Evolutionary conservation across 2,797 vertebrate species (phyloP), one percentile per base, ranked within the genome.

Genomic region (Lutjanus campechanus): DNA sequence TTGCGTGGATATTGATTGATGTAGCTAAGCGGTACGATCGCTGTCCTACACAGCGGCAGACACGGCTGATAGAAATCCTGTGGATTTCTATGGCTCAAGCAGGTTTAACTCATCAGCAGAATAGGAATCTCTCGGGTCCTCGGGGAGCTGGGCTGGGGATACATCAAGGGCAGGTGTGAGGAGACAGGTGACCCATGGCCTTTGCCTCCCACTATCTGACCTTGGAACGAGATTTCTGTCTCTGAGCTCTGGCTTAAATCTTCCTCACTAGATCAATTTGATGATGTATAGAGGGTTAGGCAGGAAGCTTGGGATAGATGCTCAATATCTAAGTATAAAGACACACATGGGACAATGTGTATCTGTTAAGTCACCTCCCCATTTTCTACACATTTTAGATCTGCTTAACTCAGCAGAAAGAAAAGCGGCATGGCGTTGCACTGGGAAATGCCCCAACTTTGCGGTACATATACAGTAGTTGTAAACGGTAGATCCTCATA

Each of bases 21-120:
- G 91, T 78, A 47, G 83, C 90, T 78, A 71, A 91, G 90, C 54
- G 29, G 81, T 81, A 63, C 22, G 69, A 88, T 90, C 16, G 79
- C 88, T 92, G 90, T 92, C 91, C 82, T 79, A 89, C 88, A 88
- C 84, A 79, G 91, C 81, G 63, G 79, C 82, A 72, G 92, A 91
- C 90, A 88, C 85, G 84, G 81, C 90, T 66, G 7, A 80, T 88
- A 83, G 80, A 91, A 93, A 93, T 93, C 92, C 90, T 63, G 75
- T 76, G 86, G 92, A 88, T 95, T 91, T 85, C 77, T 69, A 19
- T 44, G 86, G 91, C 93, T 93, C 90, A 91, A 76, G 88, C 89
- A 81, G 91, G 82, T 94, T 95, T 92, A 94, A 93, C 86, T 93
- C 90, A 93, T 95, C 93, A 93, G 92, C 93, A 89, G 87, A 90